A percentile compares a stretch with the other conserved stretches of the same genome.
Conservation (phyloP, 2,113 vertebrate species). For the Odocoileus hemionus region DNA sequence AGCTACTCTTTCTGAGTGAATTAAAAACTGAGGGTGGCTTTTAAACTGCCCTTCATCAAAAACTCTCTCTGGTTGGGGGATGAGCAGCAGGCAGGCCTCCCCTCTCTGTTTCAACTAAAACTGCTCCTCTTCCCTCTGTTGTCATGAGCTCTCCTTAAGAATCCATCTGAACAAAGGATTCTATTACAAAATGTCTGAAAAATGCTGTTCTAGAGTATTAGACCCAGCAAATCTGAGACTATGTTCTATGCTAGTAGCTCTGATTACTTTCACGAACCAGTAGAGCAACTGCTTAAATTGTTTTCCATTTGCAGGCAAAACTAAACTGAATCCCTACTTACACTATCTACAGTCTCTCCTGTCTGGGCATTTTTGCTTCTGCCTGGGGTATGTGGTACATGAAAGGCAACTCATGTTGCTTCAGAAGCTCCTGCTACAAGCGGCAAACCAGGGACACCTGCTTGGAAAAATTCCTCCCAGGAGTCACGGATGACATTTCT, state of each 20-base stretch:
- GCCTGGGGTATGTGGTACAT: background rate
- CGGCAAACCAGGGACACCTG: conserved; percentile 50
- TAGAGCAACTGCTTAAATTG: background rate
- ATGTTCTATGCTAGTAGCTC: background rate
- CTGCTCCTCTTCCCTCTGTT: background rate
- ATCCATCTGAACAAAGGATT: background rate
- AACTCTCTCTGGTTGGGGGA: background rate
- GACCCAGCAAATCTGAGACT: background rate
- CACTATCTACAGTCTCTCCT: background rate
- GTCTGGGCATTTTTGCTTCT: conserved; percentile 13
- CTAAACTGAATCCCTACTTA: background rate
- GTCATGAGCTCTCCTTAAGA: background rate
- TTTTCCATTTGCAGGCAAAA: background rate
- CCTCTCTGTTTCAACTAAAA: background rate
- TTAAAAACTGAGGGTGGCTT: background rate
- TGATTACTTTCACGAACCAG: background rate
- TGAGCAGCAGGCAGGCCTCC: background rate
- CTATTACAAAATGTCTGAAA: background rate
- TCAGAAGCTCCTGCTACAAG: background rate
- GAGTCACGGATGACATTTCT: conserved; percentile 61
- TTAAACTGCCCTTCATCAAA: background rate
- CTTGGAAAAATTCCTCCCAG: conserved; percentile 64
- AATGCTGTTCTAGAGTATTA: background rate
- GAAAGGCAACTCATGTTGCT: conserved; percentile 7
- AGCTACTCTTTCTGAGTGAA: background rate